These are phyloP conservation scores for Dendroctonus valens DNA, from an alignment of 1,140 invertebrate species.

Conservation along the genomic window DNA sequence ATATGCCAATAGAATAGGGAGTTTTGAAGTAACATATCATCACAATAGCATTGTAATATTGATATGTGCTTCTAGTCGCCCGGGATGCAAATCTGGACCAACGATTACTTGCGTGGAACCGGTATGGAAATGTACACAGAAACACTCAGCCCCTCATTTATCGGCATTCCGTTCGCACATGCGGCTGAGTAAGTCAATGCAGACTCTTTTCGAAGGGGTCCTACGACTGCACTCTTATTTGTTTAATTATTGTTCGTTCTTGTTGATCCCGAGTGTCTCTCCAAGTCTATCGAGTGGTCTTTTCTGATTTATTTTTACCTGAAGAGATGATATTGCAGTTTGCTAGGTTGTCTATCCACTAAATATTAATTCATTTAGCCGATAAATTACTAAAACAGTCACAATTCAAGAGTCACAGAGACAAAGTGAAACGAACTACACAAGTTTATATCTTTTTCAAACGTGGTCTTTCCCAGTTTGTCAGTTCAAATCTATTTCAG, in stretches of 20 bases:
- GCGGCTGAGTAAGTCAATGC: conserved; percentile 91
- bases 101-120: conserved; percentile 97
- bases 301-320: no score
- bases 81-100: conserved; percentile 95
- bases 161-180: conserved; percentile 95
- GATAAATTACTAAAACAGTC: no score
- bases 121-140: conserved; percentile 99
- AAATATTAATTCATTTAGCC: no score
- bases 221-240: conserved; percentile 21
- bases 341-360: no score
- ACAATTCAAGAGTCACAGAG: no score
- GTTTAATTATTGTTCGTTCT: conserved; percentile 14
- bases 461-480: no score
- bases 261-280: conserved; percentile 6
- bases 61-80: conserved; percentile 66
- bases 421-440: no score
- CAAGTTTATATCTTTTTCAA: no score
- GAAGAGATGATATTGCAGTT: no score
- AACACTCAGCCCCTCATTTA: conserved; percentile 93
- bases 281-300: neutral
- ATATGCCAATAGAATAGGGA: neutral
- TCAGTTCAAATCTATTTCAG: no score
- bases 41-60: neutral
- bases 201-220: conserved; percentile 12
- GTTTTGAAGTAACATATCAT: conserved; percentile 1